Conservation (phyloP, 2,797 vertebrate genomes). For the Capromys pilorides region DNA sequence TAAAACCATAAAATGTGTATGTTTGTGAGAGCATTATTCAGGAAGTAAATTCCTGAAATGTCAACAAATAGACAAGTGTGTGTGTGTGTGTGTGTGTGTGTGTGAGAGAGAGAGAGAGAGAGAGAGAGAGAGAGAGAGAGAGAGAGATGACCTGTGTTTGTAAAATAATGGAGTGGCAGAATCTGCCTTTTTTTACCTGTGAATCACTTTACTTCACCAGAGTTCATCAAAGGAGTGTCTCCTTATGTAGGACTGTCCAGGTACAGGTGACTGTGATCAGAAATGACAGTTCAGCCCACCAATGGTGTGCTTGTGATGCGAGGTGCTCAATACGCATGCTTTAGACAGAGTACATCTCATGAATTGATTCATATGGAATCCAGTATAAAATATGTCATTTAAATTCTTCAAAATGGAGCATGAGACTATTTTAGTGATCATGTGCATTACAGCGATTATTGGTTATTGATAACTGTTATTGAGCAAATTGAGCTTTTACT, state of each 20-base stretch:
- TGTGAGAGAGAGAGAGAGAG: no score
- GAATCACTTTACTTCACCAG: background rate
- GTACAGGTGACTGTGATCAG: background rate
- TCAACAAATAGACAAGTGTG: background rate
- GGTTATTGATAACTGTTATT: background rate
- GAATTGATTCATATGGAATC: background rate
- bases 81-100: no score
- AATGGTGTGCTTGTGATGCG: background rate
- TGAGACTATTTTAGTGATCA: background rate
- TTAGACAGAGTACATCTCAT: background rate
- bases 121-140: no score
- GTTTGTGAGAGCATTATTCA: background rate
- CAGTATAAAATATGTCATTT: background rate
- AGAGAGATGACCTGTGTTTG: background rate
- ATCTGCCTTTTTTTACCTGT: background rate
- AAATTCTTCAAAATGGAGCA: background rate
- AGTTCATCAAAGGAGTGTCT: background rate
- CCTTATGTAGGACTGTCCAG: rapidly evolving
- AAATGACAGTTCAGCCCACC: background rate
- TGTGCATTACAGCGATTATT: background rate
- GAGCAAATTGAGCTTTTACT: background rate
- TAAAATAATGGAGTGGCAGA: background rate
- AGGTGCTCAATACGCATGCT: background rate
- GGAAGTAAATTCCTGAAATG: background rate
- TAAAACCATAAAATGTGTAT: background rate